Base-by-base conservation (phyloP, 2,888 invertebrate genomes). In the Oligia fasciuncula region DNA sequence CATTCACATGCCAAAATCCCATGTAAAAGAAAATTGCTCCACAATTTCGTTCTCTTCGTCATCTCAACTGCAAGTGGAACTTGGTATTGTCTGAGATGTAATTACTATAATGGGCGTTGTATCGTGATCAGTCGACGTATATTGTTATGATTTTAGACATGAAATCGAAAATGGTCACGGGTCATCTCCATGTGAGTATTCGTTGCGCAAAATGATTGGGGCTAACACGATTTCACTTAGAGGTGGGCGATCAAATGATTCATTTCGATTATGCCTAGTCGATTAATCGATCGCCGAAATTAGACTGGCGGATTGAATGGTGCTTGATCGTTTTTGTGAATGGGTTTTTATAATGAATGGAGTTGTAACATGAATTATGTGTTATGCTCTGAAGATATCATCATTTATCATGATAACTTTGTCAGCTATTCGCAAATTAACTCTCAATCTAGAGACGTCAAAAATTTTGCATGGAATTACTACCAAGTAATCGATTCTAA, bases 91-190 rank as follows among this genome's bases (percentile, higher is more conserved):
- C 89, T 90, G 91, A 93, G 90, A 92, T 92, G 94, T 96, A 95
- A 96, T 96, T 95, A 95, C 94, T 93, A 91, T 95, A 94, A 95
- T 95, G 94, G 94, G 91, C 91, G 92, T 88, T 92, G 91, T 94
- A 94, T 95, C 95, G 95, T 95, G 95, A 95, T 94, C 94, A 92
- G 91, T 93, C 91, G 87, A 88, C 91, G 93, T 94, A 95, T 93
- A 94, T 95, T 95, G 95, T 95, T 95, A 95, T 94, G 94, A 95
- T 95, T 96, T 95, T 93, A 94, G 93, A 95, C 95, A 94, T 95
- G 95, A 94, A 95, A 95, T 95, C 94, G 94, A 94, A 94, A 95
- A 95, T 93, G 92, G 93, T 95, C 94, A 91, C 93, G 94, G 95
- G 95, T 95, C 96, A 94, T 94, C 93, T 90, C 87, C 92, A 93